These are phyloP conservation scores for Kuschelorhynchus macadamiae DNA, from an alignment of 2,888 invertebrate species.

Conservation along the genomic window DNA sequence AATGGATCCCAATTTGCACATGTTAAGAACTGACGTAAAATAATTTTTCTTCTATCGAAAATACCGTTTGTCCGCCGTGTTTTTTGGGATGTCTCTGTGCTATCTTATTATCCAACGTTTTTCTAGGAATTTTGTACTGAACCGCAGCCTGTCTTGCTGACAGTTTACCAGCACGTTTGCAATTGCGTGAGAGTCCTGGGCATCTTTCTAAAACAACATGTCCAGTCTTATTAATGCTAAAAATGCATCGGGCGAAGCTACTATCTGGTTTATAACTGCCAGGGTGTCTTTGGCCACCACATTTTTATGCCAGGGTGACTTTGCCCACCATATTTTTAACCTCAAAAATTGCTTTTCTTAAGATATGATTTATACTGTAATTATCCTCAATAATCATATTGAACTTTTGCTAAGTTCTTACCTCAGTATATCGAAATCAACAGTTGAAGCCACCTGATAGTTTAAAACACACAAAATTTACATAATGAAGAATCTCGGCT, in stretches of 20 bases:
- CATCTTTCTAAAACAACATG: slow-evolving; percentile 19
- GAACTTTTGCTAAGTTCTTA: slow-evolving; percentile 3
- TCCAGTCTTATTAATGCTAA: neutral
- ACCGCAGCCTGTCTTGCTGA: slow-evolving; percentile 15
- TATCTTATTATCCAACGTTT: slow-evolving; percentile 5
- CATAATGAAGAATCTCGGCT: neutral
- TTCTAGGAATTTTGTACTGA: slow-evolving; percentile 1
- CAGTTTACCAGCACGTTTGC: slow-evolving; percentile 10
- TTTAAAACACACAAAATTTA: neutral
- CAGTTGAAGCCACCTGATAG: neutral
- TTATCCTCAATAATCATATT: slow-evolving; percentile 1
- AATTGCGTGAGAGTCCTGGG: slow-evolving; percentile 16
- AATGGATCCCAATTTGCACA: slow-evolving; percentile 9
- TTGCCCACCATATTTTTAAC: slow-evolving; percentile 15
- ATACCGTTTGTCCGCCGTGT: slow-evolving; percentile 8
- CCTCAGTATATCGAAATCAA: neutral
- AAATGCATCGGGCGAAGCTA: neutral
- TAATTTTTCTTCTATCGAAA: neutral
- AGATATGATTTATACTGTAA: neutral
- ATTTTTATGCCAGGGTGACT: slow-evolving; percentile 9
- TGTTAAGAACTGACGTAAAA: slow-evolving; percentile 7
- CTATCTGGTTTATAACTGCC: no score
- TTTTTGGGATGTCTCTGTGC: slow-evolving; percentile 10
- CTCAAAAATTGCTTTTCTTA: neutral
- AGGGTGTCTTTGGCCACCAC: slow-evolving; percentile 10